A percentile compares a stretch with the other conserved stretches of the same genome.
Evolutionary conservation across 1,140 invertebrate species (phyloP).

Genomic region (Metaphire vulgaris): DNA sequence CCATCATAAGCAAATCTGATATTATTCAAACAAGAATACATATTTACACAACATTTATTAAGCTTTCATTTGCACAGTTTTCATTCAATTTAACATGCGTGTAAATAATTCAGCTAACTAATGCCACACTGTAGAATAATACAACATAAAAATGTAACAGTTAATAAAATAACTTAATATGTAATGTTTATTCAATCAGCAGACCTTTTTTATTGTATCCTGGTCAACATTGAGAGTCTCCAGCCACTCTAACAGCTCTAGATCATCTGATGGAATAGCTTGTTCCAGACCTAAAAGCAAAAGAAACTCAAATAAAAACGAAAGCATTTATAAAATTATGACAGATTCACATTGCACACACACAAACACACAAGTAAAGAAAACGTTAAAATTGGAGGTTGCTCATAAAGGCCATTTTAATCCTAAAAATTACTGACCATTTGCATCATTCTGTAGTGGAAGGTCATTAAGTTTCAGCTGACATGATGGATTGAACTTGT

Average conservation of each 20-base stretch:
- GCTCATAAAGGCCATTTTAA: background rate
- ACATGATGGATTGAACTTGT: background rate
- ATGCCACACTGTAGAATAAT: no score
- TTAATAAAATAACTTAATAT: no score
- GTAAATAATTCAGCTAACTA: no score
- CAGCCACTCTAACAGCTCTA: conserved; percentile 45
- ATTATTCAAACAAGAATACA: no score
- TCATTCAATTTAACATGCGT: no score
- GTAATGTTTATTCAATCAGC: no score
- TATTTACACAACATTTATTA: no score
- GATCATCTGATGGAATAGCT: conserved; percentile 33
- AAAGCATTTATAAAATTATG: background rate
- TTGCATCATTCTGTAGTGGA: background rate
- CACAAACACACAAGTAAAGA: background rate
- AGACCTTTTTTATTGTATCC: conserved; percentile 42
- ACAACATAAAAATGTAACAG: no score
- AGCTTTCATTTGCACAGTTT: no score
- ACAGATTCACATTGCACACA: background rate
- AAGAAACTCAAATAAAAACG: background rate
- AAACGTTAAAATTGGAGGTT: background rate
- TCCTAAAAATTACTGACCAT: background rate
- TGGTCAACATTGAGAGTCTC: conserved; percentile 40
- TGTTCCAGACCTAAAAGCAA: background rate
- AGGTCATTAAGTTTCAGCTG: background rate
- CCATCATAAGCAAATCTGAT: no score